phyloP scores from a whole-genome alignment of 2,888 invertebrate species.

The Thera obeliscata region DNA sequence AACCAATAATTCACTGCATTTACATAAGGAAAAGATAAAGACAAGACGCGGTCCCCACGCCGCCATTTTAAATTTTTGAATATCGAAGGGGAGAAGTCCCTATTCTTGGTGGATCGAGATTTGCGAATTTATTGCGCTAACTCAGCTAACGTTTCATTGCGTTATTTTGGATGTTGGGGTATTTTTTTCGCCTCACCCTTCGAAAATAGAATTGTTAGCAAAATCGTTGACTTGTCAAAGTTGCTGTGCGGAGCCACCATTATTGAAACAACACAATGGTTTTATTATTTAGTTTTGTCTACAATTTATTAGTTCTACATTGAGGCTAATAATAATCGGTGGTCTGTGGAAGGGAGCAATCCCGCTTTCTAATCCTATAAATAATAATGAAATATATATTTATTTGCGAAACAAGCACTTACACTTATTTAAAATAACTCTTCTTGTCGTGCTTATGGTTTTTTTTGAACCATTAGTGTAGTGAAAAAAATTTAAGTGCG shows the following conservation, averaged over 20 bases:
- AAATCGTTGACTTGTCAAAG: slow-evolving; percentile 27
- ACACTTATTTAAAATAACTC: too few species aligned
- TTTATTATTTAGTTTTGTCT: not conserved
- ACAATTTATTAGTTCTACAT: too few species aligned
- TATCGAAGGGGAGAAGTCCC: slow-evolving; percentile 66
- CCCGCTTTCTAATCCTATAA: too few species aligned
- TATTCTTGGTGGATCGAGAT: slow-evolving; percentile 63
- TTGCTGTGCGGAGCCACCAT: slow-evolving; percentile 11
- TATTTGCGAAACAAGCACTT: too few species aligned
- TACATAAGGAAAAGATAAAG: slow-evolving; percentile 84
- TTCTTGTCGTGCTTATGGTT: too few species aligned
- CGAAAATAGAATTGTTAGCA: slow-evolving; percentile 34
- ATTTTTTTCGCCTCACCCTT: slow-evolving; percentile 40
- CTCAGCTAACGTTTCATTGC: slow-evolving; percentile 78
- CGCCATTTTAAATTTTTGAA: slow-evolving; percentile 78
- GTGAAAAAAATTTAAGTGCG: too few species aligned
- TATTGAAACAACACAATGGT: not conserved
- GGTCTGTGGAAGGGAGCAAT: too few species aligned
- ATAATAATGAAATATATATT: too few species aligned
- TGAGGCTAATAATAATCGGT: too few species aligned
- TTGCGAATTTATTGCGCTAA: slow-evolving; percentile 70
- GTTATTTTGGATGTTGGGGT: slow-evolving; percentile 60
- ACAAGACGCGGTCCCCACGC: slow-evolving; percentile 68
- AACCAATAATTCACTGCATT: slow-evolving; percentile 70
- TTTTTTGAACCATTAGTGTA: too few species aligned